phyloP scores from a whole-genome alignment of 2,113 vertebrate species.

The Phalacrocorax brasilianus region DNA sequence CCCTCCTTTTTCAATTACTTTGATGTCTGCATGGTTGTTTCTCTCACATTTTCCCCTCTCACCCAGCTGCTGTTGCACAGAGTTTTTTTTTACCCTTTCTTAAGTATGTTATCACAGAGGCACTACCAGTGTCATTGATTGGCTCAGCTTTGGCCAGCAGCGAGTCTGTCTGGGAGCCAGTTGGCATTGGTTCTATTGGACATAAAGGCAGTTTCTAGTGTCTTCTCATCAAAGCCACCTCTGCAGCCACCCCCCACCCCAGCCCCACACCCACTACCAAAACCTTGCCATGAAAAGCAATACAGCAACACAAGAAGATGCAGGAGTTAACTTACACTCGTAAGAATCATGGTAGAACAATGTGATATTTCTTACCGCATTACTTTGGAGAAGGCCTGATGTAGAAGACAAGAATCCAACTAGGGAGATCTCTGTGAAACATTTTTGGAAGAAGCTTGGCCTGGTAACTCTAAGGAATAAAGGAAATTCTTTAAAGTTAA shows the following conservation, averaged over 20 bases:
- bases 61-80: background rate
- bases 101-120: background rate
- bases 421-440: background rate
- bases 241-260: accelerated
- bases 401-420: background rate
- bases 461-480: background rate
- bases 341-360: background rate
- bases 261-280: background rate
- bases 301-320: background rate
- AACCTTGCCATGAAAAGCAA: background rate
- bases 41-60: background rate
- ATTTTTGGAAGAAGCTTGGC: background rate
- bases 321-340: background rate
- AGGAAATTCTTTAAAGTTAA: background rate
- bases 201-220: background rate
- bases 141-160: background rate
- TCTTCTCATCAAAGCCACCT: background rate
- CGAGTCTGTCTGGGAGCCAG: accelerated
- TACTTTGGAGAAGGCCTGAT: background rate
- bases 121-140: background rate
- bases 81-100: background rate
- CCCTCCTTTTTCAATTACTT: background rate
- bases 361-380: background rate
- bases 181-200: background rate
- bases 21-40: too few relatives aligned